Conservation (phyloP, 2,888 invertebrate genomes). For the Heteropelma amictum region DNA sequence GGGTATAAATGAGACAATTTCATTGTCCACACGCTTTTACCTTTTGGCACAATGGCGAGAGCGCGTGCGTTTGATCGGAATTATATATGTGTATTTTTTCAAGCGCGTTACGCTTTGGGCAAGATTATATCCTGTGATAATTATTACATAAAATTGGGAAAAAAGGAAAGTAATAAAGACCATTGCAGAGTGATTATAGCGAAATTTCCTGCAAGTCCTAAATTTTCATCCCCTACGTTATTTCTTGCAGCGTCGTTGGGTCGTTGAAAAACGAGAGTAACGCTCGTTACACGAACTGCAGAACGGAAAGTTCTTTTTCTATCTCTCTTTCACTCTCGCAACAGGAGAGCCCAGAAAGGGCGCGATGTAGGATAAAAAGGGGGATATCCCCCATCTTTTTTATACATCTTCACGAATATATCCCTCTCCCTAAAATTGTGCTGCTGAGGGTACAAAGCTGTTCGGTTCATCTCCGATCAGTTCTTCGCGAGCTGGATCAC, state of each 20-base stretch:
- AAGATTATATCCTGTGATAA: too few relatives aligned
- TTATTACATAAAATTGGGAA: too few relatives aligned
- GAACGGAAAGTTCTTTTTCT: conserved; percentile 9
- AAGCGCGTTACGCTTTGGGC: too few relatives aligned
- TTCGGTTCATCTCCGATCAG: conserved; percentile 61
- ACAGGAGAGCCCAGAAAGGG: conserved; percentile 45
- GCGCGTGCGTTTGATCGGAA: too few relatives aligned
- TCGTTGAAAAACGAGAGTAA: too few relatives aligned
- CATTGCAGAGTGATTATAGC: too few relatives aligned
- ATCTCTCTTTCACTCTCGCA: conserved; percentile 14
- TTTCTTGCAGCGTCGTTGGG: too few relatives aligned
- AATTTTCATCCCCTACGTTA: too few relatives aligned
- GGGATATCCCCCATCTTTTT: conserved; percentile 44
- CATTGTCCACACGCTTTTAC: background rate
- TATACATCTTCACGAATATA: conserved; percentile 35
- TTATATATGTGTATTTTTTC: too few relatives aligned
- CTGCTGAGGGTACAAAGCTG: conserved; percentile 38
- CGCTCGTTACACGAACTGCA: background rate
- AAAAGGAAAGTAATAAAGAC: too few relatives aligned
- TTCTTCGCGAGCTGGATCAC: conserved; percentile 70
- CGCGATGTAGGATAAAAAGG: conserved; percentile 51
- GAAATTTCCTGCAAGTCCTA: too few relatives aligned
- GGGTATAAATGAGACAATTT: background rate
- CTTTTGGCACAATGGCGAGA: background rate
- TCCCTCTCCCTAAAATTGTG: conserved; percentile 24